Evolutionary conservation across 2,888 invertebrate genomes (phyloP).

Genomic region (Muschampia plurimacula): DNA sequence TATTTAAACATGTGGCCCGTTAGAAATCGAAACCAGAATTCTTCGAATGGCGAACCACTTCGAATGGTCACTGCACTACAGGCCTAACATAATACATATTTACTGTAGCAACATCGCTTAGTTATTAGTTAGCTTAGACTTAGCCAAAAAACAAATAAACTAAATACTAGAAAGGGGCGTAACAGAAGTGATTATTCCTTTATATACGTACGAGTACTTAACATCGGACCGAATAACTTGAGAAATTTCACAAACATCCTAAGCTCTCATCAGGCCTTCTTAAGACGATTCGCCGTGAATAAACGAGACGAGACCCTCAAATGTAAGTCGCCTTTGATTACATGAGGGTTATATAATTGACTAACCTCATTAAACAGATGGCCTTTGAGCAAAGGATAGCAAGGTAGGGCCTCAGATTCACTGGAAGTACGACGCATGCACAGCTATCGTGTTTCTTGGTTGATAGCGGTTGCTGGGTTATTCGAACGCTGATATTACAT

Average conservation of each 20-base stretch:
- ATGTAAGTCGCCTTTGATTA: slow-evolving; percentile 26
- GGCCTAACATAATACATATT: no score
- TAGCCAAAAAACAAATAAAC: no score
- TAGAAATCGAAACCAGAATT: no score
- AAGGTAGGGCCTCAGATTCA: slow-evolving; percentile 11
- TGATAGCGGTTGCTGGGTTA: slow-evolving; percentile 1
- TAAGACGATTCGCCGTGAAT: slow-evolving; percentile 29
- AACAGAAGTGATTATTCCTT: no score
- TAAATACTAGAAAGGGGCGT: no score
- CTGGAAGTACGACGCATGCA: slow-evolving; percentile 3
- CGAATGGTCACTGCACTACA: no score
- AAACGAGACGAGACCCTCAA: slow-evolving; percentile 28
- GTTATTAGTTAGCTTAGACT: no score
- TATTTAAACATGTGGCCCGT: no score
- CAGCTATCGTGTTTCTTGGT: slow-evolving; percentile 13
- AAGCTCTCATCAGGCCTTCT: slow-evolving; percentile 7
- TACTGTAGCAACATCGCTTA: no score
- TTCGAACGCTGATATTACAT: not conserved
- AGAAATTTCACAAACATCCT: slow-evolving; percentile 10
- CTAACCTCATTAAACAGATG: slow-evolving; percentile 27
- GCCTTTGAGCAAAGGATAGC: slow-evolving; percentile 20
- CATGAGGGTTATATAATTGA: slow-evolving; percentile 29
- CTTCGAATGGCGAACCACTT: no score
- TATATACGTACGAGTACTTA: no score
- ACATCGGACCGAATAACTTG: not conserved